Evolutionary conservation across 2,888 invertebrate species (phyloP).

Genomic region (Physocephala rufipes): DNA sequence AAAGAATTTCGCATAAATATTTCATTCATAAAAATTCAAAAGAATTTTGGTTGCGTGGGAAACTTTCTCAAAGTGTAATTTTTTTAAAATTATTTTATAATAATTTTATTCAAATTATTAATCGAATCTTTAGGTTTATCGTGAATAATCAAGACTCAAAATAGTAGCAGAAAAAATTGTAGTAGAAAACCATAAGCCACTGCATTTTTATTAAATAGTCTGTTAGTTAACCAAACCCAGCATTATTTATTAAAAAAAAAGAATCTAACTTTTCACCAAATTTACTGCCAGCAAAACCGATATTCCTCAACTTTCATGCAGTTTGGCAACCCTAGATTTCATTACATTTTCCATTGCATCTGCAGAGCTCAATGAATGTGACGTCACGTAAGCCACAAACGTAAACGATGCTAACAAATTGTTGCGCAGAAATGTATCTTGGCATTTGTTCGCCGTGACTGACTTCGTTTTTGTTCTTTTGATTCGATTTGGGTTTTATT

Average conservation of each 20-base stretch:
- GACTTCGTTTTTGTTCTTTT: not conserved
- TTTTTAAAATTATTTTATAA: too few relatives aligned
- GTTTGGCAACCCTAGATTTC: not conserved
- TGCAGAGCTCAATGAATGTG: constrained; percentile 24
- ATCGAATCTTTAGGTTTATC: not conserved
- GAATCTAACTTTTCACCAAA: not conserved
- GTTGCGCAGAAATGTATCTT: not conserved
- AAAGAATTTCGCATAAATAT: too few relatives aligned
- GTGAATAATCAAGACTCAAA: too few relatives aligned
- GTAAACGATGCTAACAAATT: constrained; percentile 15
- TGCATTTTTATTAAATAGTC: constrained; percentile 7
- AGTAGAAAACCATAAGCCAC: too few relatives aligned
- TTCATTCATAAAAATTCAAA: too few relatives aligned
- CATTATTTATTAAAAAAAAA: too few relatives aligned
- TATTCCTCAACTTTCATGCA: constrained; percentile 3
- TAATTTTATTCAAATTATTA: not conserved
- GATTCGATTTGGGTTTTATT: constrained; percentile 6
- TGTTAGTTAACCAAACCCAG: not conserved
- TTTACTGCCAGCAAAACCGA: constrained; percentile 17
- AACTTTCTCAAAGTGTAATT: too few relatives aligned
- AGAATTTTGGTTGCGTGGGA: not conserved
- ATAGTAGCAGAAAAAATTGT: too few relatives aligned
- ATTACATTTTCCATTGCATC: not conserved
- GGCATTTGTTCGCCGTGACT: constrained; percentile 7
- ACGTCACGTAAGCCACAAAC: not conserved